Percentiles rank a stretch among this genome's conserved stretches.
Conservation (phyloP, 1,140 invertebrate genomes). For the Limonius californicus region DNA sequence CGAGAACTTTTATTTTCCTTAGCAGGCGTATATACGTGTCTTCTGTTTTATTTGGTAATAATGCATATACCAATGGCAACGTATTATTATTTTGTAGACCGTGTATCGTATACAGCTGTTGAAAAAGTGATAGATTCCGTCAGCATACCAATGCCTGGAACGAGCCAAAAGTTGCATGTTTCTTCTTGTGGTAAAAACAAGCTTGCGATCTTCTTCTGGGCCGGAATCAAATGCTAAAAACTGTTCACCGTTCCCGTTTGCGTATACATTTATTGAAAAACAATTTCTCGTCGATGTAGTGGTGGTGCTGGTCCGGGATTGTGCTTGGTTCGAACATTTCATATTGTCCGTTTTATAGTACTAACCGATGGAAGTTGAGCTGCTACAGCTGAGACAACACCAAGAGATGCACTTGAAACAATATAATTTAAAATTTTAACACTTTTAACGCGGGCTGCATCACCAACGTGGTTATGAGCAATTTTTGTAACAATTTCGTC, state of each 20-base stretch:
- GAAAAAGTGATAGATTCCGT: not conserved
- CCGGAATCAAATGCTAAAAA: too few relatives aligned
- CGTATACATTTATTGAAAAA: not conserved
- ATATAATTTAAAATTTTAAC: not conserved
- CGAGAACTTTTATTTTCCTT: constrained; percentile 3
- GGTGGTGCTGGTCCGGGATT: not conserved
- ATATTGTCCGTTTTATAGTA: not conserved
- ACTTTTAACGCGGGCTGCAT: not conserved
- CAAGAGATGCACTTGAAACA: not conserved
- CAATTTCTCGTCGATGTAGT: not conserved
- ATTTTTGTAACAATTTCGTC: not conserved
- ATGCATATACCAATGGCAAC: not conserved
- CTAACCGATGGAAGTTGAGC: too few relatives aligned
- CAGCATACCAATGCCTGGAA: too few relatives aligned
- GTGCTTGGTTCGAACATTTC: not conserved
- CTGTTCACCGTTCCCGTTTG: not conserved
- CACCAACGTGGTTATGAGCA: not conserved
- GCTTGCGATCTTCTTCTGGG: too few relatives aligned
- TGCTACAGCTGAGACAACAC: not conserved
- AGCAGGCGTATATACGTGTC: constrained; percentile 11
- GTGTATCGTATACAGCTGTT: not conserved
- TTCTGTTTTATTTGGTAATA: constrained; percentile 7
- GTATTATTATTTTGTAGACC: not conserved
- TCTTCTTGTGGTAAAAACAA: not conserved
- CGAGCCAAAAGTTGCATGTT: too few relatives aligned